Evolutionary conservation across 2,888 invertebrate species (phyloP), one percentile per base, ranked within the genome.

Genomic region (Drosophila buzzatii): DNA sequence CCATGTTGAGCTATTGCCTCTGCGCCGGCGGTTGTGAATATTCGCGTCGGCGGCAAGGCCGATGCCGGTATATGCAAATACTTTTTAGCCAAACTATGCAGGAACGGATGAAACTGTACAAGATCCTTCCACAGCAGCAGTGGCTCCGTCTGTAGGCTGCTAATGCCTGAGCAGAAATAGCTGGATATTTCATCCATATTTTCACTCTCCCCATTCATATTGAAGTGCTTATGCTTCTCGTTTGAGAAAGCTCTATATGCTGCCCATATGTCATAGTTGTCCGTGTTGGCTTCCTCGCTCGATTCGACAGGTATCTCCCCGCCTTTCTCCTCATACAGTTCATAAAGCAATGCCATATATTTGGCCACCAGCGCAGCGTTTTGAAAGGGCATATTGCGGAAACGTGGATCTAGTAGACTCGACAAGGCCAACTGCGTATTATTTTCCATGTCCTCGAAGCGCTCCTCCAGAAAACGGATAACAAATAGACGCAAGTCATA

Each of bases 61-160:
- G 75, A 27, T 9, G 81, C 82, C 20, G 81, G 81, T 55, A 81
- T 81, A 39, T 81, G 81, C 31, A 81, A 62, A 49, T 75, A 82
- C 44, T 80, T 82, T 23, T 70, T 80, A 10, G 81, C 80, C 55
- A 80, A 35, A 20, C 70, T 70, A 45, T 81, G 51, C 42, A 81
- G 52, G 49, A 81, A 82, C 0, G 81, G 81, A 80, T 81, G 82
- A 49, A 77, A 75, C 51, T 78, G 72, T 3, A 53, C 27, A n/a
- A 81, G 55, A 62, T 81, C 78, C 52, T 70, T 68, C 81, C 81
- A 81, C 23, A 82, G 27, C 6, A 72, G 2, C 55, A 81, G 33
- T 1, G 81, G 81, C 27, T 81, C 80, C 4, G 64, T 10, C 9
- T 80, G 82, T 20, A 81, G 35, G 27, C 64, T 72, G 44, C 75